Base-by-base conservation (phyloP, 2,797 vertebrate genomes). In the Neostethus bicornis region DNA sequence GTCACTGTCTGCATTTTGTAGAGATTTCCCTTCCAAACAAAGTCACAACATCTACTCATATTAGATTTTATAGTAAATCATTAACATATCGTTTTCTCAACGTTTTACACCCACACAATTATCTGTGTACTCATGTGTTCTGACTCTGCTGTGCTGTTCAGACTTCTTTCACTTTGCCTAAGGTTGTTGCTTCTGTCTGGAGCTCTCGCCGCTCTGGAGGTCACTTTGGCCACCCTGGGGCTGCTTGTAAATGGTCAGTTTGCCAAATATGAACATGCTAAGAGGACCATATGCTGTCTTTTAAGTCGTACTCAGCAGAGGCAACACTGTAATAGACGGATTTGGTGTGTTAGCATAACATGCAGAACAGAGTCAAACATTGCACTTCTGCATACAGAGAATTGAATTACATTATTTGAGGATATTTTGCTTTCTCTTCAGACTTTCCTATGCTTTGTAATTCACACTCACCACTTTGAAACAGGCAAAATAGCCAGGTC, bases 201-300 rank as follows among this genome's bases (percentile, higher is more conserved):
- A 72, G 52, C 64, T 29, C 66, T 77, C 61, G 79, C 60, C 65
- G 86, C 79, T 86, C 75, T 81, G 46, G 79, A 81, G 87, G 85
- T 89, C 82, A 79, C 78, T 51, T 46, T 65, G 65, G 53, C 66
- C 26, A 42, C 83, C 89, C 81, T 52, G 65, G 43, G 86, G 87
- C 70, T 73, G 74, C 69, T 50, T 64, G 71, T 79, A 76, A n/a
- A 77, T 81, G 78, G 87, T 81, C 83, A 79, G 70, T 52, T 46
- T 79, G 84, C 83, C 87, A 86, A 77, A 66, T 73, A 76, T 73
- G 64, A 75, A 82, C 70, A 75, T 24, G 71, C 78, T 82, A 77
- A 77, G 51, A 71, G 63, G 70, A 61, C 70, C 85, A 70, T 89
- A 88, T 86, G 78, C 71, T 60, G 73, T 70, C 75, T 84, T n/a